phyloP scores from a whole-genome alignment of 2,797 vertebrate species.

The Lacerta bilineata region DNA sequence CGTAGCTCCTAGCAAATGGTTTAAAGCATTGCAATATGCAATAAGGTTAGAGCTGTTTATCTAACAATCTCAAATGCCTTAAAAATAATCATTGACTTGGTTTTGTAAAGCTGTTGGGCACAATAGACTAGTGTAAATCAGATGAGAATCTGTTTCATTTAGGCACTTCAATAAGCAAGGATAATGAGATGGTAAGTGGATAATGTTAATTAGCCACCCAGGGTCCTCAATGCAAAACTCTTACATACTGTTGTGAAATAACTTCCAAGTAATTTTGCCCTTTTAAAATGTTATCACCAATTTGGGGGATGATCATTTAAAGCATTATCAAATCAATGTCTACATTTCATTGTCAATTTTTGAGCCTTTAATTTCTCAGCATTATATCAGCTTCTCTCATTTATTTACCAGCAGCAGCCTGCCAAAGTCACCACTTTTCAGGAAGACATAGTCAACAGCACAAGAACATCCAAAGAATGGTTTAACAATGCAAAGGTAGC shows the following conservation, averaged over 20 bases:
- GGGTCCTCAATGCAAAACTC: not conserved
- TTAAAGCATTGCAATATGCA: not conserved
- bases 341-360: not conserved
- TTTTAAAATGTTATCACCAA: not conserved
- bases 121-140: conserved; percentile 15
- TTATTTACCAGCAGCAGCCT: not conserved
- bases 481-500: not conserved
- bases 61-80: not conserved
- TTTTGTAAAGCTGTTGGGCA: conserved; percentile 20
- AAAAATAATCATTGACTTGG: not conserved
- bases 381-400: not conserved
- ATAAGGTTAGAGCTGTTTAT: not conserved
- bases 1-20: not conserved
- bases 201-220: conserved; percentile 25
- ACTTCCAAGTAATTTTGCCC: conserved; percentile 8
- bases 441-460: not conserved
- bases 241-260: not conserved
- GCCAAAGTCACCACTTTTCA: not conserved
- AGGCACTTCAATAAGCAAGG: conserved; percentile 14
- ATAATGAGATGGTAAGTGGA: conserved; percentile 28
- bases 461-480: not conserved
- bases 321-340: not conserved
- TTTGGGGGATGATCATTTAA: not conserved
- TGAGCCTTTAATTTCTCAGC: not conserved
- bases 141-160: conserved; percentile 16